Percentiles rank a stretch among this genome's conserved stretches.
Conservation (phyloP, 1,140 invertebrate genomes). For the Drosophila hydei region DNA sequence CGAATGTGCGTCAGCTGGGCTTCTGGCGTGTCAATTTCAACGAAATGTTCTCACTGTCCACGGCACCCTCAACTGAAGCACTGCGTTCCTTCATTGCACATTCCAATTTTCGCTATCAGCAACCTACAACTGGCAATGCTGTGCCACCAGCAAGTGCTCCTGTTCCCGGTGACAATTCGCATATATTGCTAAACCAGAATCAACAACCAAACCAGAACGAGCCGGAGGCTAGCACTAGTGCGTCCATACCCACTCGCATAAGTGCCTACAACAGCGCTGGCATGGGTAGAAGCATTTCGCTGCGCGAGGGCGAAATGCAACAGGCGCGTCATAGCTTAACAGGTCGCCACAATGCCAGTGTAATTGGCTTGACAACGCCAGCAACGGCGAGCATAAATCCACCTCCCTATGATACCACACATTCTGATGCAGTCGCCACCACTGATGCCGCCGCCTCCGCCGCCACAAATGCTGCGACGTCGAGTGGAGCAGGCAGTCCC, state of each 20-base stretch:
- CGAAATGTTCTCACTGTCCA: slow-evolving; percentile 65
- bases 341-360: slow-evolving; percentile 58
- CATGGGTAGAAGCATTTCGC: slow-evolving; percentile 67
- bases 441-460: not conserved
- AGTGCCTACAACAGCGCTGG: slow-evolving; percentile 9
- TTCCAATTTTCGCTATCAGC: slow-evolving; percentile 69
- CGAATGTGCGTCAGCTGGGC: slow-evolving; percentile 54
- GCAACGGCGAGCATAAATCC: slow-evolving; percentile 38
- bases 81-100: slow-evolving; percentile 66
- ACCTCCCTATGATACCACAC: slow-evolving; percentile 30
- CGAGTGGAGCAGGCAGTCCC: not conserved
- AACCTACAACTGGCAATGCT: slow-evolving; percentile 10
- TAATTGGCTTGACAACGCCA: slow-evolving; percentile 50
- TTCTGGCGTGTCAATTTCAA: slow-evolving; percentile 70
- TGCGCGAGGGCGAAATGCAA: slow-evolving; percentile 66
- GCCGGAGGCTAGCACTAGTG: slow-evolving; percentile 9
- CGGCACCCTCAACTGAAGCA: slow-evolving; percentile 66
- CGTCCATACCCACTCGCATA: slow-evolving; percentile 6
- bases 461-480: not conserved
- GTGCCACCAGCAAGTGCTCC: not conserved
- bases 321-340: slow-evolving; percentile 34
- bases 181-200: slow-evolving; percentile 49
- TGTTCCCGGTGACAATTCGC: slow-evolving; percentile 43
- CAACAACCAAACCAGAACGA: slow-evolving; percentile 11
- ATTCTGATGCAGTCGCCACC: not conserved